phyloP scores from a whole-genome alignment of 1,140 invertebrate genomes.

The Zaprionus gabonicus region DNA sequence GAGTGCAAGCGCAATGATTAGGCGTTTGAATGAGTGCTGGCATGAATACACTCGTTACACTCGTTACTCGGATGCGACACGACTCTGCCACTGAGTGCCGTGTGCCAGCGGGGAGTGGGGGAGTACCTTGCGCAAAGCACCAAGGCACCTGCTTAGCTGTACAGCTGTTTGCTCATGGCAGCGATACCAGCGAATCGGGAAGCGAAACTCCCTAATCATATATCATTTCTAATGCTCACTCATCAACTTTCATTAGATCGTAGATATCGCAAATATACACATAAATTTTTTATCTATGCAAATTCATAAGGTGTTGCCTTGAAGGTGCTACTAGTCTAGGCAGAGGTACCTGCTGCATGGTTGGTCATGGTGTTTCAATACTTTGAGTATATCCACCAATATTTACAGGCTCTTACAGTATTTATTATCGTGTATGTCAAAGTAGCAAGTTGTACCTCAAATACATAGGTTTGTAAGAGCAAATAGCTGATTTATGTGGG shows the following conservation, averaged over 20 bases:
- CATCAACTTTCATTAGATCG: background rate
- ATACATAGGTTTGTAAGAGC: no score
- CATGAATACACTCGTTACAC: background rate
- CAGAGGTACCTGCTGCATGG: no score
- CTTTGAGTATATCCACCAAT: no score
- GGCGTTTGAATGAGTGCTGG: slow-evolving; percentile 29
- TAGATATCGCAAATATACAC: background rate
- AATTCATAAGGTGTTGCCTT: background rate
- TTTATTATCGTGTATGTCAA: no score
- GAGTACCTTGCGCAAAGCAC: background rate
- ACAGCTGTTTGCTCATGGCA: background rate
- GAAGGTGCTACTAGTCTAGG: no score
- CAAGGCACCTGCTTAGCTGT: background rate
- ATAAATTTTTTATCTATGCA: background rate
- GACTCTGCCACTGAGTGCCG: no score
- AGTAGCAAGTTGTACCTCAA: no score
- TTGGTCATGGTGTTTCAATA: no score
- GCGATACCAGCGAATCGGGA: background rate
- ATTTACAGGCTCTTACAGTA: no score
- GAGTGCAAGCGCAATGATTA: slow-evolving; percentile 60
- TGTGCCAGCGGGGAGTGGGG: background rate
- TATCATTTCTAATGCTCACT: background rate
- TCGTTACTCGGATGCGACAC: background rate
- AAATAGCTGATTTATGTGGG: no score
- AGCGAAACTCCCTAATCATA: background rate